These are phyloP conservation scores for Spodoptera frugiperda DNA, from an alignment of 1,140 invertebrate genomes.

Conservation along the genomic window DNA sequence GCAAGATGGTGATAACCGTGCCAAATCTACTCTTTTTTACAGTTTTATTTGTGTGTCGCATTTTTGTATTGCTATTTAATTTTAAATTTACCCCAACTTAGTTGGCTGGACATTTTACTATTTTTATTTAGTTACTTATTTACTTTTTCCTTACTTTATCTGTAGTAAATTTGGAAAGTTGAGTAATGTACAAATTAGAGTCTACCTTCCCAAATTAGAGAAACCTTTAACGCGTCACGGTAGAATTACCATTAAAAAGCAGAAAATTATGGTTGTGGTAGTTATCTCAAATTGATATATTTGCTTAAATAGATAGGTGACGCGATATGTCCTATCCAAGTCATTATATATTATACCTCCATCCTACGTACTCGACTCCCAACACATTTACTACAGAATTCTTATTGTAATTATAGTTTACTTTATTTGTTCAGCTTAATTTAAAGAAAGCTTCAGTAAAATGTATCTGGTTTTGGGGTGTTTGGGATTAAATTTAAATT, in stretches of 20 bases:
- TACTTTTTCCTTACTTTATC: conserved; percentile 54
- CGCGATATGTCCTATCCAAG: conserved; percentile 65
- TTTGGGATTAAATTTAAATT: conserved; percentile 78
- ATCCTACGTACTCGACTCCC: conserved; percentile 55
- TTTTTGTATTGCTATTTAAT: conserved; percentile 65
- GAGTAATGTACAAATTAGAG: conserved; percentile 54
- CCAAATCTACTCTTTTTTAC: conserved; percentile 56
- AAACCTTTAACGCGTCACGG: conserved; percentile 62
- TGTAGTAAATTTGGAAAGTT: conserved; percentile 57
- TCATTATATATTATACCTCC: conserved; percentile 44
- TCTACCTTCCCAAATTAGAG: conserved; percentile 52
- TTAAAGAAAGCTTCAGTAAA: conserved; percentile 65
- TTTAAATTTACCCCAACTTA: conserved; percentile 75
- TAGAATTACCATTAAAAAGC: conserved; percentile 77
- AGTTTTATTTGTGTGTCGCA: conserved; percentile 65
- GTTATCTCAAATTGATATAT: conserved; percentile 83
- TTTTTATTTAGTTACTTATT: conserved; percentile 65
- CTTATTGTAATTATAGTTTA: conserved; percentile 63
- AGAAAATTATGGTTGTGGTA: conserved; percentile 85
- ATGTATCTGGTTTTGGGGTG: conserved; percentile 63
- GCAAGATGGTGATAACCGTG: conserved; percentile 63
- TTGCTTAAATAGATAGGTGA: conserved; percentile 71
- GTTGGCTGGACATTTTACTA: conserved; percentile 75
- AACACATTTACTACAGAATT: conserved; percentile 54
- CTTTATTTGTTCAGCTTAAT: conserved; percentile 85